phyloP scores from a whole-genome alignment of 2,888 invertebrate genomes.

The Athalia circularis region DNA sequence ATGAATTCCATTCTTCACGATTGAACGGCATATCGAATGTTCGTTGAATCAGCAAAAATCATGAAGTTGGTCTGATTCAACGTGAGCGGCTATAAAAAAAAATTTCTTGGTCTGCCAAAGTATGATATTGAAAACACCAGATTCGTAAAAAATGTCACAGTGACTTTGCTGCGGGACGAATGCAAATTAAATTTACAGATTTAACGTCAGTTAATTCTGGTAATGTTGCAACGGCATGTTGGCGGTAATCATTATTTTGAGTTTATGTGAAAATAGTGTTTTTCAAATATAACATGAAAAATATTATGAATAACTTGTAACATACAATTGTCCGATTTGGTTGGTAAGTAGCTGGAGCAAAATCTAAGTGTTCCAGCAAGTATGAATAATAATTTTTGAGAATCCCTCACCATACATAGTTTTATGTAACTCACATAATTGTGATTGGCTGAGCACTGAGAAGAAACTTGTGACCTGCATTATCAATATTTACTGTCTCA shows the following conservation, averaged over 20 bases:
- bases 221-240: slow-evolving; percentile 19
- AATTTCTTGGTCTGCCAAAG: slow-evolving; percentile 1
- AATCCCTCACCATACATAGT: slow-evolving; percentile 53
- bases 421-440: slow-evolving; percentile 50
- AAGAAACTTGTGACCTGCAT: background rate
- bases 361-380: slow-evolving; percentile 50
- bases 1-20: background rate
- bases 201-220: slow-evolving; percentile 37
- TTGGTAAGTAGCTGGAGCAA: slow-evolving; percentile 59
- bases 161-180: slow-evolving; percentile 15
- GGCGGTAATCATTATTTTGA: slow-evolving; percentile 40
- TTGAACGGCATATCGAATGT: background rate
- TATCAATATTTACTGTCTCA: background rate
- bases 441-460: background rate
- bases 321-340: slow-evolving; percentile 6
- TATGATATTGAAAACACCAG: background rate
- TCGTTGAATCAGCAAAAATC: slow-evolving; percentile 4
- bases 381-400: slow-evolving; percentile 47
- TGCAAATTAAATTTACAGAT: slow-evolving; percentile 22
- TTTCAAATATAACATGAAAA: slow-evolving; percentile 38
- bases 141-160: slow-evolving; percentile 11
- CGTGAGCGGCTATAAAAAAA: background rate
- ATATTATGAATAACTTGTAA: slow-evolving; percentile 21
- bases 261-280: slow-evolving; percentile 46
- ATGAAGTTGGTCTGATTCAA: background rate